Evolutionary conservation across 2,797 vertebrate species (phyloP), one percentile per base, ranked within the genome.

Genomic region (Melanitta fusca): DNA sequence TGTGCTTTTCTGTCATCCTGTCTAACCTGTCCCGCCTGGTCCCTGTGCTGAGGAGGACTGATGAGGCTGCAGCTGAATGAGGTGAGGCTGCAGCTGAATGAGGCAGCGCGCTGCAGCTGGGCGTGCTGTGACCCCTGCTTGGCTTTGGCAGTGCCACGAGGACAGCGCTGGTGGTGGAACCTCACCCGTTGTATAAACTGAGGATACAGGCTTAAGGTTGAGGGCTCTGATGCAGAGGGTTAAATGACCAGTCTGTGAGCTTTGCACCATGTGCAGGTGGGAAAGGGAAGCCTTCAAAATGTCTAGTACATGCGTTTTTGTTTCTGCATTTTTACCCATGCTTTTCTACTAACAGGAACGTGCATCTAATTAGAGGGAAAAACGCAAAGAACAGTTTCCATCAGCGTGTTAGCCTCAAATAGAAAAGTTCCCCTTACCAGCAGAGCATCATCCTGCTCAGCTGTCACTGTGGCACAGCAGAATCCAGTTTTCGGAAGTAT

Each of bases 11-110:
- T 73, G 41, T 15, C 32, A 2, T 8, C 58, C 68, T 43, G n/a
- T 27, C 30, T 19, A 3, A 18, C 11, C 45, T 39, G 39, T 8
- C 16, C 39, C 14, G 0, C 24, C 0, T 7, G 2, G 0, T 11
- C 2, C 5, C 2, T 20, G 47, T 11, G 57, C 7, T 53, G 51
- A 41, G 74, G 61, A 15, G 0, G 2, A 36, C 3, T 45, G n/a
- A 86, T 0, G 34, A 56, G 78, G 5, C 3, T 4, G 32, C 64
- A 41, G 82, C 28, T 2, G 47, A 62, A 60, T 2, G 58, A 38
- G 43, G 68, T 0, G 34, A 56, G 78, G 5, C 3, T 4, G 32
- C 64, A 41, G 82, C 28, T 2, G 47, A 62, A 60, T 2, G 58
- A 38, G 43, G 68, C 8, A 41, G 34, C 2, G 2, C 19, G 54